A percentile compares a stretch with the other conserved stretches of the same genome.
phyloP scores from a whole-genome alignment of 2,113 vertebrate genomes.

The Montifringilla adamsi region DNA sequence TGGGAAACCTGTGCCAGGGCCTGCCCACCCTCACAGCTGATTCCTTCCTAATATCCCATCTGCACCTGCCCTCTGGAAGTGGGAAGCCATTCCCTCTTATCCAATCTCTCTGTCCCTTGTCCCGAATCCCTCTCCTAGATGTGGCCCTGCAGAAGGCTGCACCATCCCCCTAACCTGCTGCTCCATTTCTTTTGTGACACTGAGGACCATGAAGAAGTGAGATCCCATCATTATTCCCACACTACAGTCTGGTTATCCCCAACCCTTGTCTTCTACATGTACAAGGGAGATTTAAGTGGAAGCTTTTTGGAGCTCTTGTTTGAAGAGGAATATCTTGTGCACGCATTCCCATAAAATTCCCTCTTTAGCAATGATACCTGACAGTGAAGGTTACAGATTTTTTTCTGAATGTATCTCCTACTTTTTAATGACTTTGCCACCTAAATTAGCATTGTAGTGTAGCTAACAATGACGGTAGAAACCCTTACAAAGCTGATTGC shows the following conservation, averaged over 20 bases:
- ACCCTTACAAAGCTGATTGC: background rate
- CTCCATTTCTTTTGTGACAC: background rate
- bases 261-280: background rate
- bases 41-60: background rate
- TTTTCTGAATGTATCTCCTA: background rate
- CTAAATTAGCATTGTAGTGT: background rate
- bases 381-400: background rate
- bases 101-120: no score
- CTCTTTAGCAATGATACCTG: background rate
- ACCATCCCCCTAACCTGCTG: background rate
- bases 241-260: background rate
- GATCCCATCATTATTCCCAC: background rate
- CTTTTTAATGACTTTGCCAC: background rate
- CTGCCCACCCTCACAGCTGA: fast-evolving
- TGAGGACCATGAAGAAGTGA: background rate
- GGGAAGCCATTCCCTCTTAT: background rate
- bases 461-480: background rate
- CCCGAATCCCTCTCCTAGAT: background rate
- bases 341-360: background rate
- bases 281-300: background rate
- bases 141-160: background rate
- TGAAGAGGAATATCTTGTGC: background rate
- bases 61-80: fast-evolving
- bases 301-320: background rate
- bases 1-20: background rate